Conservation (phyloP, 2,888 invertebrate species). For the Stenurella melanura region DNA sequence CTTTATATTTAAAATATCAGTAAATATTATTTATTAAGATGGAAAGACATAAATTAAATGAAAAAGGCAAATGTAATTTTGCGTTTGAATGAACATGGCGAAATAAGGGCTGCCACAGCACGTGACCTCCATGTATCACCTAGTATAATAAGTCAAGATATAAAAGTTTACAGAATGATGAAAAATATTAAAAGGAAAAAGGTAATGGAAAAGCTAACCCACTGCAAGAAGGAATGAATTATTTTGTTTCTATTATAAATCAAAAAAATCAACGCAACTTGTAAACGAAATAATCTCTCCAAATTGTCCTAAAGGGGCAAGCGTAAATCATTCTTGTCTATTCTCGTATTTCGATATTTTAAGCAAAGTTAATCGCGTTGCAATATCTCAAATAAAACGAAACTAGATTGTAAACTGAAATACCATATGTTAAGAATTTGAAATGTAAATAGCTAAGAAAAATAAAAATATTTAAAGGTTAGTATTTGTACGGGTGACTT, state of each 20-base stretch:
- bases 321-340: too few relatives aligned
- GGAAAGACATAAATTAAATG: neutral
- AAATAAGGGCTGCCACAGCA: conserved; percentile 1
- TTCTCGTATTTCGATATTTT: too few relatives aligned
- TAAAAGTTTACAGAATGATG: neutral
- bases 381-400: too few relatives aligned
- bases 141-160: conserved; percentile 7
- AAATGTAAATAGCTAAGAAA: too few relatives aligned
- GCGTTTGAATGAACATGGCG: conserved; percentile 1
- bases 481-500: too few relatives aligned
- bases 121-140: neutral
- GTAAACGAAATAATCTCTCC: too few relatives aligned
- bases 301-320: too few relatives aligned
- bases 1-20: neutral
- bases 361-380: too few relatives aligned
- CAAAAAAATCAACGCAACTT: neutral
- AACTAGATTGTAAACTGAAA: too few relatives aligned
- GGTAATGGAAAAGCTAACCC: neutral
- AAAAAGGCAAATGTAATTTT: conserved; percentile 2
- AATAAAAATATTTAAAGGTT: too few relatives aligned
- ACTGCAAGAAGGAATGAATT: neutral
- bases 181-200: neutral
- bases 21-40: conserved; percentile 7
- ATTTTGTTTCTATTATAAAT: neutral
- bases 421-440: too few relatives aligned